phyloP scores from a whole-genome alignment of 2,797 vertebrate genomes.

The Tenualosa ilisha region DNA sequence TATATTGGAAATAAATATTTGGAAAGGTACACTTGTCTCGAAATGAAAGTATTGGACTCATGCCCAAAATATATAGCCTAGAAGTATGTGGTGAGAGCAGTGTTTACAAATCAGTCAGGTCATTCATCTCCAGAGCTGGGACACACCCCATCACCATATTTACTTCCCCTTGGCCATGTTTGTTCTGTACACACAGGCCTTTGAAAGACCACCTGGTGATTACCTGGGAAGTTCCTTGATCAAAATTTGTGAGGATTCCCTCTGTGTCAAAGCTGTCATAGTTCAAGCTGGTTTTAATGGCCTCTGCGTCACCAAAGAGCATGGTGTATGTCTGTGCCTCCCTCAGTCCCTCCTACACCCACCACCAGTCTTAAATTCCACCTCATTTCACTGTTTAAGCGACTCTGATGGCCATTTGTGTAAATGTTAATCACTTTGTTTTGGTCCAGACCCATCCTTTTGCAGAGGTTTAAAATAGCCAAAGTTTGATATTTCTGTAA shows the following conservation, averaged over 20 bases:
- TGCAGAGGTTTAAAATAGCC: background rate
- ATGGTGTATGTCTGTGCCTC: background rate
- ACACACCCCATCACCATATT: background rate
- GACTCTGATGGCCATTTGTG: background rate
- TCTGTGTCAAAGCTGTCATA: background rate
- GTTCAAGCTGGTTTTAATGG: background rate
- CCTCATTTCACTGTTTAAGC: slow-evolving; percentile 55
- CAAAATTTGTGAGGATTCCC: background rate
- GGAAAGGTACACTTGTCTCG: background rate
- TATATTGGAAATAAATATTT: background rate
- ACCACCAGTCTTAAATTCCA: slow-evolving; percentile 14
- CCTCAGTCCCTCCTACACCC: background rate
- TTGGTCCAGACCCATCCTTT: slow-evolving; percentile 6
- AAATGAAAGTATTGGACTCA: background rate
- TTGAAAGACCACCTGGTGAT: background rate
- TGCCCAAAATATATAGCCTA: background rate
- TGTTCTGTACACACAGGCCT: background rate
- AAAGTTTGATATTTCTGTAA: background rate
- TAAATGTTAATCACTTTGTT: slow-evolving; percentile 63
- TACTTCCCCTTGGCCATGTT: background rate
- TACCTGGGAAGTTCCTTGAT: background rate
- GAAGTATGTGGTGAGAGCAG: background rate
- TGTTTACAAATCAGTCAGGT: background rate
- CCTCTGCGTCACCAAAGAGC: background rate
- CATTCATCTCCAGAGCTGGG: background rate